These are phyloP conservation scores for Halichondria panicea DNA, from an alignment of 37 sponge, comb jelly and placozoan genomes.

Conservation along the genomic window DNA sequence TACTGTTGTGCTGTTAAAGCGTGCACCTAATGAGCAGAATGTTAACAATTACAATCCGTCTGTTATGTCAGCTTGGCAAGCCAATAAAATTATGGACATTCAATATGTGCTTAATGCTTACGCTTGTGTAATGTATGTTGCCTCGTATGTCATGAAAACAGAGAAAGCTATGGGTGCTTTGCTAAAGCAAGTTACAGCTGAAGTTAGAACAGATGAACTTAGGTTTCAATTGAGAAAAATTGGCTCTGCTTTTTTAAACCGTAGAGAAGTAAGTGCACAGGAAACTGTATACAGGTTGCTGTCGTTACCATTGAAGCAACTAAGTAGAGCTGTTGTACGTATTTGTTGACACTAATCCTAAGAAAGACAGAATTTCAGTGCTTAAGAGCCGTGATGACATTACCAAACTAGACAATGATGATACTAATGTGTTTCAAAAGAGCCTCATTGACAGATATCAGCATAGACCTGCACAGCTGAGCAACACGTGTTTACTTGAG, in stretches of 20 bases:
- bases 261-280: conserved; percentile 27
- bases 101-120: conserved; percentile 34
- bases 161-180: conserved; percentile 14
- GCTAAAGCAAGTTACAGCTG: conserved; percentile 18
- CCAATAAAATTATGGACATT: conserved; percentile 52
- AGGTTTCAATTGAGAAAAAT: background rate
- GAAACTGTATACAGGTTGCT: conserved; percentile 15
- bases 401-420: conserved; percentile 2
- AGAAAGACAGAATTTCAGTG: background rate
- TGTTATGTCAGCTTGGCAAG: conserved; percentile 34
- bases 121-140: conserved; percentile 41
- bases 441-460: conserved; percentile 24
- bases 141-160: conserved; percentile 20
- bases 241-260: conserved; percentile 3
- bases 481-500: conserved; percentile 11
- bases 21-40: conserved; percentile 5
- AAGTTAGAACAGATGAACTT: conserved; percentile 1
- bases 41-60: conserved; percentile 20
- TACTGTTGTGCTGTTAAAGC: background rate
- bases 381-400: background rate
- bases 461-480: conserved; percentile 24
- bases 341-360: conserved; percentile 6
- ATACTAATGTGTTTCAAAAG: conserved; percentile 11
- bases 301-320: conserved; percentile 4
- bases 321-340: conserved; percentile 1